These are phyloP conservation scores for Cryptomyrus ogoouensis DNA, from an alignment of 2,113 vertebrate species.

Conservation along the genomic window DNA sequence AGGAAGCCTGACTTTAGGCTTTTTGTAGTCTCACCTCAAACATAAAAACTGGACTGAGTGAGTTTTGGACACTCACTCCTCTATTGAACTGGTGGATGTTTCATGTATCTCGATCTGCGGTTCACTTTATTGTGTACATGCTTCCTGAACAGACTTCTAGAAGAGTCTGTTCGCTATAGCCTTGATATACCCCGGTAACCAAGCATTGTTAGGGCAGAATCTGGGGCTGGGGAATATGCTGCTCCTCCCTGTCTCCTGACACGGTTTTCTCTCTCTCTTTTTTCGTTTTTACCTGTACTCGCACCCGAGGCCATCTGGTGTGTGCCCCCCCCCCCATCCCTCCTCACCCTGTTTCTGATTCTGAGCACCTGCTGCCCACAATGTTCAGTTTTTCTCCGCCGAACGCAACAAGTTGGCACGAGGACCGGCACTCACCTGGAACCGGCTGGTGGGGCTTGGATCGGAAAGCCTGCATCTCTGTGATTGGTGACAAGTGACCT, in stretches of 20 bases:
- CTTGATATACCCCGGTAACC: neutral
- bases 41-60: neutral
- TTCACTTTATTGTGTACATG: neutral
- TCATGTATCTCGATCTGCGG: neutral
- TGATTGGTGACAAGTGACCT: neutral
- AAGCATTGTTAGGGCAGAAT: neutral
- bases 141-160: neutral
- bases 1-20: neutral
- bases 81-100: neutral
- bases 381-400: neutral
- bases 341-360: neutral
- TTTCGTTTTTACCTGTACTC: neutral
- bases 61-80: neutral
- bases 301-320: neutral
- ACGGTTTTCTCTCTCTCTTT: neutral
- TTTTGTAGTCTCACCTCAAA: neutral
- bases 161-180: neutral
- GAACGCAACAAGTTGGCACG: neutral
- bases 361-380: neutral
- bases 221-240: neutral
- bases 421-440: neutral
- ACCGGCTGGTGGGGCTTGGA: neutral
- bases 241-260: neutral
- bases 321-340: neutral
- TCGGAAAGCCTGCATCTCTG: neutral